Base-by-base conservation (phyloP, 2,113 vertebrate genomes). In the Apodemus speciosus region DNA sequence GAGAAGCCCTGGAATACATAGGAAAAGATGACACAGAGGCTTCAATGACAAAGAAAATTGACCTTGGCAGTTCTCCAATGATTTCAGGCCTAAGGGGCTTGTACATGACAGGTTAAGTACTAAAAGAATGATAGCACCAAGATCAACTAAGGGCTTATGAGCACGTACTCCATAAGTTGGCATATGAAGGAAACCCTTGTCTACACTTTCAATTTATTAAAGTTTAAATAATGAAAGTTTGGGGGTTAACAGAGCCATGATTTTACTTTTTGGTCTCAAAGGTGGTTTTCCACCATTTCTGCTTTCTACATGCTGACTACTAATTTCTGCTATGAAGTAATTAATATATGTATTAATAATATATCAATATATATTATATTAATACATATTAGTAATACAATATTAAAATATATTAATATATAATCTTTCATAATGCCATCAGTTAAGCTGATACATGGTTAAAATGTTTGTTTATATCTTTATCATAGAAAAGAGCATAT, bases 391-490 rank as follows among this genome's bases (percentile, higher is more conserved):
- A 66, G 6, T 35, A 35, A 16, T 15, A 66, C 32, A 66, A 16
- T 15, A 0, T 66, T 66, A 66, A 11, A 4, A 30, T 30, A 64
- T 66, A 32, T 66, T 66, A 32, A 32, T 66, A 66, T 30, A 64
- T 64, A 0, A 11, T 86, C 35, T 7, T 15, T 10, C 0, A 14
- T 9, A 40, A 14, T 18, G 1, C 13, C 16, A n/a, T 30, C 18
- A 73, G 40, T 43, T 64, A 91, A 23, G 46, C 46, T n/a, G 38
- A 23, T 16, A 49, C 6, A 13, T 9, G 23, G 15, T 23, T 51
- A 77, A 56, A n/a, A 8, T 4, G 27, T 40, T 3, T 49, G 7
- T 21, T 40, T 1, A 0, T 43, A 3, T 27, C 11, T 83, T 71
- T 71, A 3, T 56, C 43, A 23, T 9, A 80, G 8, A 40, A 25